phyloP scores from a whole-genome alignment of 2,113 vertebrate species.

The Gavialis gangeticus region DNA sequence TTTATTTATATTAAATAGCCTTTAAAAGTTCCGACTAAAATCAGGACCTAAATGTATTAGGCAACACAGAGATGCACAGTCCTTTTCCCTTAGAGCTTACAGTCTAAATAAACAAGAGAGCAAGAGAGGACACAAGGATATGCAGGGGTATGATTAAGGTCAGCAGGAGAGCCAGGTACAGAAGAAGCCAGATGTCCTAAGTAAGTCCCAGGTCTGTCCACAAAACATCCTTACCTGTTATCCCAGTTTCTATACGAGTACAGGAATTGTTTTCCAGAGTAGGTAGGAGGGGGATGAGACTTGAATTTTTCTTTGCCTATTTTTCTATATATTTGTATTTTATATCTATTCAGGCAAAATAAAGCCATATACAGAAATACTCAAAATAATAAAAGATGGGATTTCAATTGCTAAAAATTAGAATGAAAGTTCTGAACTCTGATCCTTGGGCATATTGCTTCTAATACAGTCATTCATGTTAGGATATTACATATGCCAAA shows the following conservation, averaged over 20 bases:
- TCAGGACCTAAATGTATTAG: neutral
- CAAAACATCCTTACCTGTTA: neutral
- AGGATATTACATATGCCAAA: too few species aligned
- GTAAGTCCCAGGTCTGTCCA: neutral
- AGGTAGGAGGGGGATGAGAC: neutral
- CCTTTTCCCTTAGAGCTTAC: neutral
- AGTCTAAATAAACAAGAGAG: neutral
- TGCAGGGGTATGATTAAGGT: neutral
- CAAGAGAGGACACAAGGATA: neutral
- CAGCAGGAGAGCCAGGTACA: neutral
- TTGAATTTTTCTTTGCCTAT: neutral
- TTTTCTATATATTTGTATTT: neutral
- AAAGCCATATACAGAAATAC: neutral
- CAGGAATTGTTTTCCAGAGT: neutral
- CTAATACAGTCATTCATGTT: neutral
- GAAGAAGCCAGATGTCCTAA: neutral
- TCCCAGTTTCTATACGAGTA: neutral
- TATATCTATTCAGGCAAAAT: neutral
- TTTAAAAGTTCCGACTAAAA: neutral
- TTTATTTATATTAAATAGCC: neutral
- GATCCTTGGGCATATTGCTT: neutral
- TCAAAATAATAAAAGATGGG: neutral
- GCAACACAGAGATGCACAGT: neutral
- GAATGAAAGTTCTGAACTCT: neutral
- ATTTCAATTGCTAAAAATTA: neutral